Conservation (phyloP, 2,888 invertebrate species). For the Glyphotaelius pellucidus region DNA sequence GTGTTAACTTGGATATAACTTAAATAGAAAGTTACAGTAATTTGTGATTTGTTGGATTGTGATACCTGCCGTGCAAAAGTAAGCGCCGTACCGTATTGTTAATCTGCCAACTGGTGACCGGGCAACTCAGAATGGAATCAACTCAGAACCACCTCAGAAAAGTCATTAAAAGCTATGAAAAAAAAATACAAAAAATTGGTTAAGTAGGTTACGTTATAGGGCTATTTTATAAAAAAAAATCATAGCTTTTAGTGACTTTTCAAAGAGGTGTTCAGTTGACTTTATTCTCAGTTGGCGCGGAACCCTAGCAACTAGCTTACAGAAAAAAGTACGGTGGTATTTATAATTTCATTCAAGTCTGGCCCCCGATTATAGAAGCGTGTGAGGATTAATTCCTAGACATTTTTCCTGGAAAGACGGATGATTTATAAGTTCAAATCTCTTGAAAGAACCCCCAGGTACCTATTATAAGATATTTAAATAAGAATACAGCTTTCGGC, state of each 20-base stretch:
- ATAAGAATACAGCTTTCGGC: not conserved
- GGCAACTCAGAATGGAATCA: too few species aligned
- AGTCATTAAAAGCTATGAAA: too few species aligned
- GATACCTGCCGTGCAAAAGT: constrained; percentile 11
- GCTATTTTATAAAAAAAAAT: too few species aligned
- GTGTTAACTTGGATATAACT: constrained; percentile 3
- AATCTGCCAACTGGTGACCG: too few species aligned
- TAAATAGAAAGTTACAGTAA: constrained; percentile 22
- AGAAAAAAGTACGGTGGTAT: not conserved
- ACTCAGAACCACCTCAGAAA: too few species aligned
- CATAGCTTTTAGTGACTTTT: too few species aligned
- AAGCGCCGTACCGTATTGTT: not conserved
- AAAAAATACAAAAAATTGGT: too few species aligned
- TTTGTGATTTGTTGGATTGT: constrained; percentile 30
- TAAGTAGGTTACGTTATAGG: too few species aligned
- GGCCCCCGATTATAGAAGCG: not conserved
- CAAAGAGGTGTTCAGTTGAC: too few species aligned
- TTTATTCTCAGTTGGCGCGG: too few species aligned
- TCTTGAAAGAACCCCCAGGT: not conserved
- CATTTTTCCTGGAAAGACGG: not conserved
- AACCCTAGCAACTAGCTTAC: not conserved
- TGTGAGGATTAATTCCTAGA: not conserved
- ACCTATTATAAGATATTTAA: not conserved
- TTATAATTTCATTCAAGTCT: not conserved
- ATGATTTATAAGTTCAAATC: not conserved